These are phyloP conservation scores for Epicampocera succincta DNA, from an alignment of 2,888 invertebrate genomes.

Conservation along the genomic window DNA sequence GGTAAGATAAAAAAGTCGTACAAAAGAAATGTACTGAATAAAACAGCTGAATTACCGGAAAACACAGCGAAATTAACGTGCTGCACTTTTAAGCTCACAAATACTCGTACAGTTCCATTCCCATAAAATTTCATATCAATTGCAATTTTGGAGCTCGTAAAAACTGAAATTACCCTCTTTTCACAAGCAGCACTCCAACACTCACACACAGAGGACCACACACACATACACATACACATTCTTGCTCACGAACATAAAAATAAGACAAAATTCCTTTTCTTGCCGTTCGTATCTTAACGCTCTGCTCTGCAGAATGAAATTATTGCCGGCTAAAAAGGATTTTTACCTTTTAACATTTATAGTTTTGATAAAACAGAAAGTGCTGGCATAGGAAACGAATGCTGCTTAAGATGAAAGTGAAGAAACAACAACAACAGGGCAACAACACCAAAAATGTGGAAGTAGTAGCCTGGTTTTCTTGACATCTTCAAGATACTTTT, in stretches of 20 bases:
- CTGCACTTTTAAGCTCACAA: conserved; percentile 6
- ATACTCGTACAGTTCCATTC: not conserved
- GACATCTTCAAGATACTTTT: conserved; percentile 53
- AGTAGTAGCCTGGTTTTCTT: conserved; percentile 56
- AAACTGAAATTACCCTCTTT: conserved; percentile 61
- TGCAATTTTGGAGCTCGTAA: conserved; percentile 61
- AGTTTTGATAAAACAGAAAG: conserved; percentile 58
- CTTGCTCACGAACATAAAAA: not conserved
- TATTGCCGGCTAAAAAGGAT: conserved; percentile 65
- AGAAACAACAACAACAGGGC: no score
- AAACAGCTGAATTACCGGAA: conserved; percentile 50
- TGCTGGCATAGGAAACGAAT: conserved; percentile 2
- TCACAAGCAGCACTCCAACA: conserved; percentile 14
- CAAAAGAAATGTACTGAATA: conserved; percentile 14
- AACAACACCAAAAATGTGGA: conserved; percentile 49
- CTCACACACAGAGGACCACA: not conserved
- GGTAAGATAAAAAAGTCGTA: conserved; percentile 33
- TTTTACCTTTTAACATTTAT: conserved; percentile 59
- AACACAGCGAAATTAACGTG: conserved; percentile 21
- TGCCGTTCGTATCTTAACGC: conserved; percentile 32
- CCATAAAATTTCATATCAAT: conserved; percentile 67
- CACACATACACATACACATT: not conserved
- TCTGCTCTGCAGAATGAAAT: conserved; percentile 47
- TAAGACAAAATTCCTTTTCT: conserved; percentile 14
- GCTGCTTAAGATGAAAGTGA: not conserved